Evolutionary conservation across 2,113 vertebrate genomes (phyloP).

Genomic region (Hippoglossus stenolepis): DNA sequence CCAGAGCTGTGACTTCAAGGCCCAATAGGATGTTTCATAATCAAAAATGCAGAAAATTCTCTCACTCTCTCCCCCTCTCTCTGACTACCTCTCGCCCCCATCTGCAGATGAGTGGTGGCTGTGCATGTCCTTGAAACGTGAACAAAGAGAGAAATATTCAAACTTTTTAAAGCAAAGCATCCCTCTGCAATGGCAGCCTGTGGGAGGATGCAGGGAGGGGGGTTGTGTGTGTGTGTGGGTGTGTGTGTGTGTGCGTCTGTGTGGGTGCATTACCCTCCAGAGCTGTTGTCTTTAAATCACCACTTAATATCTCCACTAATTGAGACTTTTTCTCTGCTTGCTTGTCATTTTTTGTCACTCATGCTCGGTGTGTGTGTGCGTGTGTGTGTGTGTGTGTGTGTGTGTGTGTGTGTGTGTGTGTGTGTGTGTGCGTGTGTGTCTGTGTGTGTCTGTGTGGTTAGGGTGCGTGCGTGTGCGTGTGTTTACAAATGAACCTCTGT

Average conservation of each 20-base stretch:
- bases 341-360: no score
- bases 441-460: neutral
- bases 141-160: constrained; percentile 70
- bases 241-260: constrained; percentile 3
- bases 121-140: constrained; percentile 71
- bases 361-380: no score
- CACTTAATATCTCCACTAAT: no score
- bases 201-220: constrained; percentile 18
- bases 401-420: neutral
- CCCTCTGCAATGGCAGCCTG: constrained; percentile 59
- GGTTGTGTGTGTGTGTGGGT: neutral
- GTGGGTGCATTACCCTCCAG: neutral
- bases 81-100: constrained; percentile 21
- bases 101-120: constrained; percentile 60
- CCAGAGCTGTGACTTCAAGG: constrained; percentile 50
- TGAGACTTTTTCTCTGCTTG: no score
- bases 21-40: constrained; percentile 54
- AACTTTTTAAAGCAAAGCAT: constrained; percentile 67
- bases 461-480: neutral
- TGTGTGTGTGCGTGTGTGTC: no score
- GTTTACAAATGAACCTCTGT: neutral
- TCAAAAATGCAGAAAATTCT: constrained; percentile 41
- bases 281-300: no score
- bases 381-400: neutral
- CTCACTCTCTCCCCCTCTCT: neutral